A percentile compares a stretch with the other conserved stretches of the same genome.
phyloP scores from a whole-genome alignment of 2,888 invertebrate genomes.

The Meliscaeva auricollis region DNA sequence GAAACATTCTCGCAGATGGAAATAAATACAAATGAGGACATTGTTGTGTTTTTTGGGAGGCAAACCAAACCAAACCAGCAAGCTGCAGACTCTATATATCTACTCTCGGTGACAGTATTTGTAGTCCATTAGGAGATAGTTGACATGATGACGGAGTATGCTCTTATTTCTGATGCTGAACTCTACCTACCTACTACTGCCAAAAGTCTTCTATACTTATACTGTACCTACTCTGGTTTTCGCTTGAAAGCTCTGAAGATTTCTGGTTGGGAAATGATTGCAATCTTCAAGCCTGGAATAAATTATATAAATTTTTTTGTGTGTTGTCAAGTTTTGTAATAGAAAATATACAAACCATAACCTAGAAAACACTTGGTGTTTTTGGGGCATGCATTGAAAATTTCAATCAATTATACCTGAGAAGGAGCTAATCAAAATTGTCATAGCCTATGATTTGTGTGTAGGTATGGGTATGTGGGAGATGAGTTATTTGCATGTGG shows the following conservation, averaged over 20 bases:
- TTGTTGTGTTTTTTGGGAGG: conserved; percentile 44
- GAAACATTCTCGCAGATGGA: conserved; percentile 58
- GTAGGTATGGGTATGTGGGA: not conserved
- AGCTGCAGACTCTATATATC: not conserved
- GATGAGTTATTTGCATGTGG: not conserved
- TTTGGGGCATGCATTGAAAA: conserved; percentile 35
- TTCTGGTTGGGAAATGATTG: conserved; percentile 46
- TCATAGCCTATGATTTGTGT: conserved; percentile 26
- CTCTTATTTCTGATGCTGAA: conserved; percentile 38
- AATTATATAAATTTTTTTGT: conserved; percentile 25
- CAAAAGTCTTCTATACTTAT: conserved; percentile 15
- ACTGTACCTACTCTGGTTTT: no score
- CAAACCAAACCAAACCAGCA: not conserved
- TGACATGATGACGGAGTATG: conserved; percentile 57
- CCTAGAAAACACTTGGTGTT: conserved; percentile 35
- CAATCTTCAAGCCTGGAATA: conserved; percentile 34
- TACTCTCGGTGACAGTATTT: conserved; percentile 58
- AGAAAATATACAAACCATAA: not conserved
- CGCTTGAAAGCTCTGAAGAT: conserved; percentile 1
- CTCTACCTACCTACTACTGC: not conserved
- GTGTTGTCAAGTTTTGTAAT: not conserved
- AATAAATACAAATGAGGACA: conserved; percentile 75
- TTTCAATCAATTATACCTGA: conserved; percentile 53
- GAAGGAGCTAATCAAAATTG: conserved; percentile 28
- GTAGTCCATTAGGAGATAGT: conserved; percentile 64